Conservation (phyloP, 2,113 vertebrate species). For the Laticauda colubrina region DNA sequence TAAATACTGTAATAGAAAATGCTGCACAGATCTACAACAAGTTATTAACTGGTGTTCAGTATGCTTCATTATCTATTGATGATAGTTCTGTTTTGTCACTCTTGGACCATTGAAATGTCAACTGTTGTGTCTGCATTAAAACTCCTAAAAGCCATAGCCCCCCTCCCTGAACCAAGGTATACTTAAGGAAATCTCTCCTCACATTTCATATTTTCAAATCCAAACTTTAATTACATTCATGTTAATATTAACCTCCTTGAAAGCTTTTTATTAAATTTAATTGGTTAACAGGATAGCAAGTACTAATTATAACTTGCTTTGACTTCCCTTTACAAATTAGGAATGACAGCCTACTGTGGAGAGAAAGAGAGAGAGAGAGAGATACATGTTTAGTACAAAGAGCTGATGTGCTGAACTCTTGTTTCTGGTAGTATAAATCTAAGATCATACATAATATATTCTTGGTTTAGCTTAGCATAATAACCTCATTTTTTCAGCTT, state of each 20-base stretch:
- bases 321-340: slow-evolving; percentile 59
- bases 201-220: slow-evolving; percentile 47
- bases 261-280: slow-evolving; percentile 65
- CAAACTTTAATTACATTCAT: slow-evolving; percentile 58
- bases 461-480: slow-evolving; percentile 52
- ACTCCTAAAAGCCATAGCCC: not conserved
- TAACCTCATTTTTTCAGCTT: slow-evolving; percentile 45
- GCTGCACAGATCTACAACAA: not conserved
- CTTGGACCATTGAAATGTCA: not conserved
- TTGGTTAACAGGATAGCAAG: slow-evolving; percentile 65
- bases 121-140: not conserved
- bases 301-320: slow-evolving; percentile 63
- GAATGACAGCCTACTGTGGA: slow-evolving; percentile 56
- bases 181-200: not conserved
- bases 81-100: not conserved
- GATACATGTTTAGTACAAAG: slow-evolving; percentile 35
- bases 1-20: not conserved
- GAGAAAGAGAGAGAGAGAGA: slow-evolving; percentile 24
- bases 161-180: not conserved
- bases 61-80: not conserved
- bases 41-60: not conserved
- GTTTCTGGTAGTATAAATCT: slow-evolving; percentile 45
- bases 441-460: slow-evolving; percentile 49
- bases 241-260: slow-evolving; percentile 61
- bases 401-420: slow-evolving; percentile 24